phyloP scores from a whole-genome alignment of 53 echinoderm and acorn worm genomes.

The Echinarachnius parma region DNA sequence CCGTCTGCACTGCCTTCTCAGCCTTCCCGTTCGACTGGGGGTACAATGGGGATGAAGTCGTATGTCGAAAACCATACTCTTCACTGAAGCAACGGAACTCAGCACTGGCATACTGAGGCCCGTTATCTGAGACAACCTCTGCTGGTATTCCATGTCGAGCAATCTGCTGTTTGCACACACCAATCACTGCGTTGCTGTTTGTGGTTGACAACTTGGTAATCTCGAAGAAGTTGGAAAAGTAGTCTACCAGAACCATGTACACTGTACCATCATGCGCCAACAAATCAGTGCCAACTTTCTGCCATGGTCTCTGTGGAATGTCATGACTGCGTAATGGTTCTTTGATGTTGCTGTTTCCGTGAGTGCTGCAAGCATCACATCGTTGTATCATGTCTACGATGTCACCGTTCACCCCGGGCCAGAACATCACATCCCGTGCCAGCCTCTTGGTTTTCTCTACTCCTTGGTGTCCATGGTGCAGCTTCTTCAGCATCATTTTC shows the following conservation, averaged over 20 bases:
- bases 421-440: conserved; percentile 36
- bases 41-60: conserved; percentile 44
- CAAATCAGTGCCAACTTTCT: conserved; percentile 46
- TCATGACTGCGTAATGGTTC: conserved; percentile 39
- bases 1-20: conserved; percentile 53
- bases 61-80: conserved; percentile 40
- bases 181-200: conserved; percentile 18
- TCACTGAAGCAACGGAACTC: conserved; percentile 44
- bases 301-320: conserved; percentile 41
- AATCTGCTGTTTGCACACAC: conserved; percentile 53
- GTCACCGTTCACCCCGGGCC: conserved; percentile 10
- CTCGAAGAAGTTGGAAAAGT: conserved; percentile 60
- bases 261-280: background rate
- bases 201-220: conserved; percentile 38
- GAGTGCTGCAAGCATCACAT: conserved; percentile 25
- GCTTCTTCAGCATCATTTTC: conserved; percentile 24
- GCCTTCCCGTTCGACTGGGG: conserved; percentile 53
- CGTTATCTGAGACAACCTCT: conserved; percentile 46
- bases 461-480: conserved; percentile 51
- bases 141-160: conserved; percentile 51
- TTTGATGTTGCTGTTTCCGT: conserved; percentile 11
- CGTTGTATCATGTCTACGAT: conserved; percentile 15
- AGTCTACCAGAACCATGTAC: conserved; percentile 58
- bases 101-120: conserved; percentile 35
- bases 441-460: conserved; percentile 40